Evolutionary conservation across 1,140 invertebrate genomes (phyloP).

Genomic region (Euura lappo): DNA sequence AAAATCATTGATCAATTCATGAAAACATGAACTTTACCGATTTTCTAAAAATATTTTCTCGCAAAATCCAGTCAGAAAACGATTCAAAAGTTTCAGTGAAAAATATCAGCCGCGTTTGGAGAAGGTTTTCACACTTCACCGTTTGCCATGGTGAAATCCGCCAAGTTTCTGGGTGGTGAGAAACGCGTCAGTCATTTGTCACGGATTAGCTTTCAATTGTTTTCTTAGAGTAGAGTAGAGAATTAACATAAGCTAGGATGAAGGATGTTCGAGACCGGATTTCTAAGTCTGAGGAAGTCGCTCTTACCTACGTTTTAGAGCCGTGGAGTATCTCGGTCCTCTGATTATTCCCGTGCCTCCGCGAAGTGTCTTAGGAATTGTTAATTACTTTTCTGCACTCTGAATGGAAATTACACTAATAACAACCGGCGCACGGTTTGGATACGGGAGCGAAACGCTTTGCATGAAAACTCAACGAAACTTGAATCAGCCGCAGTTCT

Average conservation of each 20-base stretch:
- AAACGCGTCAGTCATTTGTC: conserved; percentile 57
- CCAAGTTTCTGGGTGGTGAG: not conserved
- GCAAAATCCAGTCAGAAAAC: too few relatives aligned
- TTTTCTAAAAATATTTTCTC: too few relatives aligned
- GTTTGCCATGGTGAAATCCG: too few relatives aligned
- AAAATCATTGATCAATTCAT: too few relatives aligned
- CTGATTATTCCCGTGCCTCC: conserved; percentile 36
- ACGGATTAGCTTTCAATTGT: conserved; percentile 59
- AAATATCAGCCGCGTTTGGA: too few relatives aligned
- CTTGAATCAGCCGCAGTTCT: too few relatives aligned
- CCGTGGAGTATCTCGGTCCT: conserved; percentile 16
- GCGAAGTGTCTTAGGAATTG: conserved; percentile 31
- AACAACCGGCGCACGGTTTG: not conserved
- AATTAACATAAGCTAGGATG: conserved; percentile 63
- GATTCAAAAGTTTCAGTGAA: too few relatives aligned
- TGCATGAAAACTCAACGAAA: not conserved
- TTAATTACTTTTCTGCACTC: conserved; percentile 33
- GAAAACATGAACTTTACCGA: too few relatives aligned
- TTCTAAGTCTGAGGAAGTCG: not conserved
- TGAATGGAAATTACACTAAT: conserved; percentile 10
- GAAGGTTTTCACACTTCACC: too few relatives aligned
- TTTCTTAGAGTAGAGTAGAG: conserved; percentile 43
- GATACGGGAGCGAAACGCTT: not conserved
- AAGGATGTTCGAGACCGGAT: conserved; percentile 48
- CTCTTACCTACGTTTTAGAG: not conserved